Percentiles rank a stretch among this genome's conserved stretches.
phyloP scores from a whole-genome alignment of 1,140 invertebrate species.

The Drosophila gunungcola region DNA sequence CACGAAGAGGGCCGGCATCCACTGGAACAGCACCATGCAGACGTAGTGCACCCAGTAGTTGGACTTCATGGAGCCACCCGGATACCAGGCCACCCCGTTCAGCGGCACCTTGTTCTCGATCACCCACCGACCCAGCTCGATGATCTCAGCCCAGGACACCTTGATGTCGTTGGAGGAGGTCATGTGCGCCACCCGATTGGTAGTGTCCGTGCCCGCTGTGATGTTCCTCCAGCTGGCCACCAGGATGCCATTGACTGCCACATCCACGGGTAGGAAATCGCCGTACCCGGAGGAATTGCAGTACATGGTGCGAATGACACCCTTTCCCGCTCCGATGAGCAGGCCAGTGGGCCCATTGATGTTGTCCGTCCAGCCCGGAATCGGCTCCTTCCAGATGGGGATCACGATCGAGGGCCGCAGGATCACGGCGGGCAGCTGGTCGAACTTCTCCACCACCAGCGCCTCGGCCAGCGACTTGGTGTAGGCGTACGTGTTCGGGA shows the following conservation, averaged over 20 bases:
- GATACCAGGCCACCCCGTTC: conserved; percentile 94
- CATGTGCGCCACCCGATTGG: conserved; percentile 88
- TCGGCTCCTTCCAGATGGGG: conserved; percentile 91
- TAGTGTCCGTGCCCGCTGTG: conserved; percentile 48
- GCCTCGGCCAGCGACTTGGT: conserved; percentile 95
- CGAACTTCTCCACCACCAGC: conserved; percentile 91
- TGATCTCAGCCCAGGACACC: conserved; percentile 93
- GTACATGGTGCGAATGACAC: conserved; percentile 89
- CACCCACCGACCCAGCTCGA: conserved; percentile 92
- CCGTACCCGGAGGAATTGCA: conserved; percentile 86
- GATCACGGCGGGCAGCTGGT: conserved; percentile 92
- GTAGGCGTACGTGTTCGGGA: conserved; percentile 96
- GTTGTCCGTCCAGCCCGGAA: conserved; percentile 97
- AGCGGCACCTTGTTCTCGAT: conserved; percentile 90
- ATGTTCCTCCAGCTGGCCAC: conserved; percentile 89
- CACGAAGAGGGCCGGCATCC: conserved; percentile 92
- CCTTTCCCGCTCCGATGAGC: conserved; percentile 89
- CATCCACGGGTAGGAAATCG: conserved; percentile 91
- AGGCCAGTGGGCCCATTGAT: conserved; percentile 94
- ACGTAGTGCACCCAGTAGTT: conserved; percentile 91
- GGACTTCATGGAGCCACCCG: conserved; percentile 94
- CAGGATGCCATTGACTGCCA: conserved; percentile 91
- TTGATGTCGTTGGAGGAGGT: conserved; percentile 92
- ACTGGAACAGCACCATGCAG: conserved; percentile 93
- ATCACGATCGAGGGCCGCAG: conserved; percentile 95